These are phyloP conservation scores for Coleophora flavipennella DNA, from an alignment of 2,888 invertebrate genomes.

Conservation along the genomic window DNA sequence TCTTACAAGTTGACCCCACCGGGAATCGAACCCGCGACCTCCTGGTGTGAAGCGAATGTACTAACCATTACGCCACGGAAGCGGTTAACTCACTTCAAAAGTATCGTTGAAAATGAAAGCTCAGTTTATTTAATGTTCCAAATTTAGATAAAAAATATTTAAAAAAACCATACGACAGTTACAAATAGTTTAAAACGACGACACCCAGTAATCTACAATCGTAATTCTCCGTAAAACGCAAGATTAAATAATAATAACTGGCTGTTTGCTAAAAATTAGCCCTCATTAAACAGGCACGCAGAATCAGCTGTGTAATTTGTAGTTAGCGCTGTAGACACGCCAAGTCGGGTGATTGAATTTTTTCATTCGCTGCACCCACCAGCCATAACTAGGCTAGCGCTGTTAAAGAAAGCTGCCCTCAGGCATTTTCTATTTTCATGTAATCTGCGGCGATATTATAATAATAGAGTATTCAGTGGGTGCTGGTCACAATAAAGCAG, in stretches of 20 bases:
- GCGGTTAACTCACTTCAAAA: too few species aligned
- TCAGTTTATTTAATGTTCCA: too few species aligned
- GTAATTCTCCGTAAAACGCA: too few species aligned
- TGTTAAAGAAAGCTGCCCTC: slow-evolving; percentile 59
- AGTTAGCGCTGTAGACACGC: background rate
- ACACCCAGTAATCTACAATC: too few species aligned
- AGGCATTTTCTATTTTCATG: slow-evolving; percentile 62
- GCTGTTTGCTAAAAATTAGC: slow-evolving; percentile 7
- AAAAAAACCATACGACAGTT: too few species aligned
- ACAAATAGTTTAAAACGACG: too few species aligned
- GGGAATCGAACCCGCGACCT: too few species aligned
- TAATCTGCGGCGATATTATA: slow-evolving; percentile 57
- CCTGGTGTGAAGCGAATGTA: too few species aligned
- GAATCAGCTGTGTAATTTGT: slow-evolving; percentile 3
- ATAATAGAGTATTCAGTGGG: slow-evolving; percentile 45
- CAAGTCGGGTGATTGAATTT: slow-evolving; percentile 21
- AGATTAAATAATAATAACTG: background rate
- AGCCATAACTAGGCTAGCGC: slow-evolving; percentile 31
- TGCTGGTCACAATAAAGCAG: slow-evolving; percentile 51
- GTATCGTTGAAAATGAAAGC: too few species aligned
- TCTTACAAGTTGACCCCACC: too few species aligned
- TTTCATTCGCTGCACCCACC: slow-evolving; percentile 38
- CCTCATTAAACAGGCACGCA: slow-evolving; percentile 10
- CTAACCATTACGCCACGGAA: too few species aligned
- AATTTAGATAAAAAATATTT: too few species aligned